These are phyloP conservation scores for Sitta europaea DNA, from an alignment of 2,113 vertebrate genomes.

Conservation along the genomic window DNA sequence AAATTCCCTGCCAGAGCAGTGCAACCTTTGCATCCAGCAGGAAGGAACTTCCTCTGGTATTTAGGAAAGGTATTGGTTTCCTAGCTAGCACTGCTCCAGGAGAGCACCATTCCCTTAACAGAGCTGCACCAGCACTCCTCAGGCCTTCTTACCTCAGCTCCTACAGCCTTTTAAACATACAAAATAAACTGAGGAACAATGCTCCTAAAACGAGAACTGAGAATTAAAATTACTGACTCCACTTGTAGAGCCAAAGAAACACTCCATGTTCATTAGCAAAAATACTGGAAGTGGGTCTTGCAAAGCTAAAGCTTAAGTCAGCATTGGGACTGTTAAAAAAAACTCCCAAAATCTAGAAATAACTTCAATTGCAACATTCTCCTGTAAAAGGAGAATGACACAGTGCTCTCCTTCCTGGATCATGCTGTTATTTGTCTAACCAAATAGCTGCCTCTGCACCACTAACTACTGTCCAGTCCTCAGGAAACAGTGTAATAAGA, in stretches of 20 bases:
- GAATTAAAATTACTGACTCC: constrained; percentile 10
- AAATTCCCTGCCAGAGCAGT: neutral
- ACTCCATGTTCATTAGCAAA: neutral
- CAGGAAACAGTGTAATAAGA: neutral
- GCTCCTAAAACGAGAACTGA: constrained; percentile 1
- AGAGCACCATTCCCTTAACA: neutral
- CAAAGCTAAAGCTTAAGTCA: constrained; percentile 6
- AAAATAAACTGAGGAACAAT: neutral
- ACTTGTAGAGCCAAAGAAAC: neutral
- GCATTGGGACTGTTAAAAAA: neutral
- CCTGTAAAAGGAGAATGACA: neutral
- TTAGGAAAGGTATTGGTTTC: neutral
- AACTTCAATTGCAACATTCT: neutral
- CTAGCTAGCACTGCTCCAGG: neutral
- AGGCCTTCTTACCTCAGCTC: neutral
- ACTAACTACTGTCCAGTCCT: neutral
- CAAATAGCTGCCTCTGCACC: neutral
- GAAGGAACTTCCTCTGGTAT: neutral
- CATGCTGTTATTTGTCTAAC: neutral
- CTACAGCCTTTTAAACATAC: neutral
- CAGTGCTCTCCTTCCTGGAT: neutral
- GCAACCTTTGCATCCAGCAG: neutral
- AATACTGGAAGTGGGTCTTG: neutral
- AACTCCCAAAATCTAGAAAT: neutral
- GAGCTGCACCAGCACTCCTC: neutral